Conservation (phyloP, 2,113 vertebrate genomes). For the Corydoras sp. region DNA sequence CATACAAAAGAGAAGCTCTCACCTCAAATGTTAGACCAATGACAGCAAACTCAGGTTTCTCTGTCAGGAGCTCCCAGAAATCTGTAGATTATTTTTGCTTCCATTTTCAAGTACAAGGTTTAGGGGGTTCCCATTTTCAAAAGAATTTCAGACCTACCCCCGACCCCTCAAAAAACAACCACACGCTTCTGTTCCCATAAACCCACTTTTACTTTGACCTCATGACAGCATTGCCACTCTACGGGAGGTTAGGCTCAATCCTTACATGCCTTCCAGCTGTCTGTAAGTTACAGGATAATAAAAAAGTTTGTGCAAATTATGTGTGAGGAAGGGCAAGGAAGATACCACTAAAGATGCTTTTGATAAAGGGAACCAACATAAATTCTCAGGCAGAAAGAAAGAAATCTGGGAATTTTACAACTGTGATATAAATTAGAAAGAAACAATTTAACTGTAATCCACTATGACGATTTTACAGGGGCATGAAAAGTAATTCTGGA, state of each 20-base stretch:
- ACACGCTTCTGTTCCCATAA: not conserved
- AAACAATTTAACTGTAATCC: not conserved
- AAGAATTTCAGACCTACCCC: too few relatives aligned
- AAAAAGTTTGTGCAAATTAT: constrained; percentile 49
- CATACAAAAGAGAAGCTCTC: constrained; percentile 68
- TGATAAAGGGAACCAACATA: not conserved
- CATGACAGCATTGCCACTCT: constrained; percentile 31
- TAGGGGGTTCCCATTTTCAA: constrained; percentile 20
- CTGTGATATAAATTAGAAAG: not conserved
- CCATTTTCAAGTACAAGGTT: constrained; percentile 65
- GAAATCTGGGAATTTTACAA: not conserved
- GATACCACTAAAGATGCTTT: not conserved
- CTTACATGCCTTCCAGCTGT: constrained; percentile 62
- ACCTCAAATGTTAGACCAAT: constrained; percentile 58
- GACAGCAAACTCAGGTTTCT: constrained; percentile 51
- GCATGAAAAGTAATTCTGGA: not conserved
- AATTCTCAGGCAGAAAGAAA: too few relatives aligned
- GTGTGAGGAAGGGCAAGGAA: constrained; percentile 6
- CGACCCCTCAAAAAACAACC: not conserved
- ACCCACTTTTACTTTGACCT: constrained; percentile 16
- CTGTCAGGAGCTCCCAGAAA: constrained; percentile 72
- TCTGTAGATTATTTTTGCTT: constrained; percentile 51
- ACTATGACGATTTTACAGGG: not conserved
- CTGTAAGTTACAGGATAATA: constrained; percentile 36
- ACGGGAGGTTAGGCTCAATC: constrained; percentile 59